These are phyloP conservation scores for Paedocypris sp. DNA, from an alignment of 2,113 vertebrate species.

Conservation along the genomic window DNA sequence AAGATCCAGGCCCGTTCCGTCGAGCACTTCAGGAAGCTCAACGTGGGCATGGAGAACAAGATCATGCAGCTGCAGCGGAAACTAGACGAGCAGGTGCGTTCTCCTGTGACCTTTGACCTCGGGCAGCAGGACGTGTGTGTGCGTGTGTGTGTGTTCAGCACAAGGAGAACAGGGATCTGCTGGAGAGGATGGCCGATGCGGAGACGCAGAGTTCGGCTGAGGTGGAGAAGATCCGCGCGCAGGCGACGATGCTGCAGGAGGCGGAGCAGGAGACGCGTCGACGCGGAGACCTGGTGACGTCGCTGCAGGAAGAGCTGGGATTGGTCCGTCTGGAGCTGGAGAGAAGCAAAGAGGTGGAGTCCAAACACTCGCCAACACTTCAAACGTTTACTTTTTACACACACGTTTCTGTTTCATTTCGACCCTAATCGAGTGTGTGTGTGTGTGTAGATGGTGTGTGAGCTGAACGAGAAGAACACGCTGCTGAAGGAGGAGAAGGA, in stretches of 20 bases:
- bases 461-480: constrained; percentile 78
- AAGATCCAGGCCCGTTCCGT: constrained; percentile 91
- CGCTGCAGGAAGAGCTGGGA: constrained; percentile 77
- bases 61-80: constrained; percentile 92
- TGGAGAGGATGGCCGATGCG: constrained; percentile 65
- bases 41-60: constrained; percentile 93
- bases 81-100: constrained; percentile 81
- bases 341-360: constrained; percentile 66
- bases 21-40: constrained; percentile 87
- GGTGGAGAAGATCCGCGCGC: constrained; percentile 67
- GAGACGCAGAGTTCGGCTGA: constrained; percentile 62
- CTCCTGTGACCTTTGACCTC: too few species aligned
- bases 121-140: too few species aligned
- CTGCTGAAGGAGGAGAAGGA: constrained; percentile 77
- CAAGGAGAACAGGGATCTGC: constrained; percentile 80
- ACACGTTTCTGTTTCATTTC: too few species aligned
- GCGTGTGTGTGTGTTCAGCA: constrained; percentile 56
- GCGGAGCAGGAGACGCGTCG: constrained; percentile 71
- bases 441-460: constrained; percentile 65
- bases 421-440: neutral
- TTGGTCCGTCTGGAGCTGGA: constrained; percentile 75
- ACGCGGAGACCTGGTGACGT: constrained; percentile 63
- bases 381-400: too few species aligned
- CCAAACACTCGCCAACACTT: too few species aligned
- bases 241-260: constrained; percentile 66